Percentiles rank a stretch among this genome's conserved stretches.
phyloP scores from a whole-genome alignment of 2,797 vertebrate genomes.

The Columba guinea region DNA sequence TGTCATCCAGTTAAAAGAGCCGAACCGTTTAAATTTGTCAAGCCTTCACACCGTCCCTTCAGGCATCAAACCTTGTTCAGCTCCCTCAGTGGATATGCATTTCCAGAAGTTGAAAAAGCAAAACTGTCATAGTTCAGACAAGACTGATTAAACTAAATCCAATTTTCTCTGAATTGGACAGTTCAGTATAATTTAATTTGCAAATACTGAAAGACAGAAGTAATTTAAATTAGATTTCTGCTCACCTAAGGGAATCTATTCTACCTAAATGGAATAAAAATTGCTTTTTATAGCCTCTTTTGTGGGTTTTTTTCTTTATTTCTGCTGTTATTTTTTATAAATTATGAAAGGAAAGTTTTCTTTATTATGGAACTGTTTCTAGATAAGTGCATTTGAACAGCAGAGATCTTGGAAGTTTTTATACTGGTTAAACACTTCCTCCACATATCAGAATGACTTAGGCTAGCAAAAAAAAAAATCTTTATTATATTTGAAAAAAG shows the following conservation, averaged over 20 bases:
- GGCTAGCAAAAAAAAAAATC: neutral
- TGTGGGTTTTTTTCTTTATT: neutral
- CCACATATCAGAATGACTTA: neutral
- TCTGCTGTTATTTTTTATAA: neutral
- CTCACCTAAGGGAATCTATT: neutral
- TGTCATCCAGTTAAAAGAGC: neutral
- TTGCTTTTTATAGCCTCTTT: neutral
- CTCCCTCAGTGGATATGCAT: neutral
- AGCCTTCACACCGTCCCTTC: neutral
- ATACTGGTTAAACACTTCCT: neutral
- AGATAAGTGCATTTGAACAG: neutral
- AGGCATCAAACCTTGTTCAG: neutral
- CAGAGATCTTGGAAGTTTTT: neutral
- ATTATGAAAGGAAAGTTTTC: neutral
- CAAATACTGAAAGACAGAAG: slow-evolving; percentile 10
- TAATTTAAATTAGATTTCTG: slow-evolving; percentile 15
- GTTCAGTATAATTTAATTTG: slow-evolving; percentile 49
- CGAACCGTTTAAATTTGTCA: neutral
- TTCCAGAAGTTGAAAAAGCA: slow-evolving; percentile 13
- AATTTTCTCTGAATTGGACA: neutral
- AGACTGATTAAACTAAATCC: neutral
- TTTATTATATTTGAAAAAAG: neutral
- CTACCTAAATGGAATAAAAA: neutral
- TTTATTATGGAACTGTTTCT: neutral
- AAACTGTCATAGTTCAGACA: slow-evolving; percentile 21